Base-by-base conservation (phyloP, 2,888 invertebrate genomes). In the Phortica magna region DNA sequence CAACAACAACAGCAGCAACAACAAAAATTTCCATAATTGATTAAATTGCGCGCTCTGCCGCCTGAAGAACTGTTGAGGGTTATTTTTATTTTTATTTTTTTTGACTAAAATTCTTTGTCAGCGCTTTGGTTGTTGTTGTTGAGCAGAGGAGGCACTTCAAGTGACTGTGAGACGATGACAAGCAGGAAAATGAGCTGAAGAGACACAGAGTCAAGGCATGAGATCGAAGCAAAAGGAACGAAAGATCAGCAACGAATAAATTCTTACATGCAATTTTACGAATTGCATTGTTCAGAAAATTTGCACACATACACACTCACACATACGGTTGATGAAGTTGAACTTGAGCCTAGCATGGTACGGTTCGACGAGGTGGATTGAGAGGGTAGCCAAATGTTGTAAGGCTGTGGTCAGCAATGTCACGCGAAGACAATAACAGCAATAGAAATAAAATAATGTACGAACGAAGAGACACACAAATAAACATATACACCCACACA, bases 231-330 rank as follows among this genome's bases (percentile, higher is more conserved):
- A 55, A 17, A 31, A 31, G 31, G 31, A 31, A 31, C 31, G 31
- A 4, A 31, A 31, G 64, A 64, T 64, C 64, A 31, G 12, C 64
- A 14, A 43, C 19, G 77, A 88, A 87, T 88, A 85, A 85, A 88
- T 87, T 85, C 88, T 80, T 77, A 76, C 87, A 78, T 80, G 86
- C 86, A 88, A 84, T 85, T 84, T 84, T 67, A 68, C 68, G 43
- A 68, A 68, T 68, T 68, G 68, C 48, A 39, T 68, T 68, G 48
- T 68, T 48, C 68, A 19, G 42, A n/a, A 12, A 42, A 14, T 42
- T 61, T 61, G 61, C 61, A 61, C 61, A 61, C 19, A 22, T 19
- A 31, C 31, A 31, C 31, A 31, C 31, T 4, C 31, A 31, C 31
- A 31, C 31, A 31, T 31, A 31, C 31, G 31, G 0, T 4, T 31